These are phyloP conservation scores for Drosophila bocqueti DNA, from an alignment of 1,140 invertebrate species.

Conservation along the genomic window DNA sequence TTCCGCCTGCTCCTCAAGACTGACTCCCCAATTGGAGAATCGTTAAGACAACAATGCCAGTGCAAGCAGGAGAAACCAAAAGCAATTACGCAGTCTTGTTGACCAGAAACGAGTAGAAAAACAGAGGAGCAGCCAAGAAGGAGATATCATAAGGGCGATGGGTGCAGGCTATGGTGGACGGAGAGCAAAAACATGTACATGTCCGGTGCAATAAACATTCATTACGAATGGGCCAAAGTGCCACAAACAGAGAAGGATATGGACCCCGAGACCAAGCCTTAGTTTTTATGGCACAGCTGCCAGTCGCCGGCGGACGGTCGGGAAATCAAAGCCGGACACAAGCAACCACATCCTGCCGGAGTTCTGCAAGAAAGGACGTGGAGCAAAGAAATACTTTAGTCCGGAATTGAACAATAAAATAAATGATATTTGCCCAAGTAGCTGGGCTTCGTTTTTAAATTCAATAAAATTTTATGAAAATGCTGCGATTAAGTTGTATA, in stretches of 20 bases:
- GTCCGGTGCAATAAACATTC: constrained; percentile 83
- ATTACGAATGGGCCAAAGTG: constrained; percentile 78
- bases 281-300: constrained; percentile 79
- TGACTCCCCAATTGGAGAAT: constrained; percentile 29
- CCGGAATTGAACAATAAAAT: constrained; percentile 83
- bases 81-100: constrained; percentile 75
- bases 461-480: constrained; percentile 84
- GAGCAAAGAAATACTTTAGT: constrained; percentile 61
- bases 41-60: constrained; percentile 55
- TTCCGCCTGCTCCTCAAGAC: constrained; percentile 25
- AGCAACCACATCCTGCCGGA: constrained; percentile 24
- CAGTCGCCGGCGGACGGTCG: constrained; percentile 71
- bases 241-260: constrained; percentile 73
- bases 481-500: constrained; percentile 75
- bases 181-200: constrained; percentile 77
- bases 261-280: constrained; percentile 53
- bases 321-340: constrained; percentile 69
- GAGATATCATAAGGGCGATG: constrained; percentile 23
- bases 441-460: constrained; percentile 72
- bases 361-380: constrained; percentile 51
- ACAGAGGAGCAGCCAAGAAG: constrained; percentile 47
- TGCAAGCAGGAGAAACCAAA: constrained; percentile 56
- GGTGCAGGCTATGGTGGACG: constrained; percentile 2
- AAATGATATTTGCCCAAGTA: constrained; percentile 83
- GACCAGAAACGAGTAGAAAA: constrained; percentile 54